Evolutionary conservation across 1,140 invertebrate species (phyloP).

Genomic region (Magallana gigas): DNA sequence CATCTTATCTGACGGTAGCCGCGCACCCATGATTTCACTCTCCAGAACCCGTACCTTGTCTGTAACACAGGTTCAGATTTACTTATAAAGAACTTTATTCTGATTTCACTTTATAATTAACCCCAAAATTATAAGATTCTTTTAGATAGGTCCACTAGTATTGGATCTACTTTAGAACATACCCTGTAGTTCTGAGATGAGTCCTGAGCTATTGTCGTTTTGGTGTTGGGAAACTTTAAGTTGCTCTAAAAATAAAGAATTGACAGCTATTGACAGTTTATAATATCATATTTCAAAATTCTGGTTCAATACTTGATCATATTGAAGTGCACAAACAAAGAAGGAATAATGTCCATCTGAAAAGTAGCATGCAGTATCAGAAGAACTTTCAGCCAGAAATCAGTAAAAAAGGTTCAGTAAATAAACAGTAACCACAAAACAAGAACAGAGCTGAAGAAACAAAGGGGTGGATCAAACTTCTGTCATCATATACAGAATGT

Average conservation of each 20-base stretch:
- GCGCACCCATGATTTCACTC: conserved; percentile 56
- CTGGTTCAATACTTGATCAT: too few relatives aligned
- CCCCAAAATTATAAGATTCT: too few relatives aligned
- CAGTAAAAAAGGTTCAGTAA: neutral
- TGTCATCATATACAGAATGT: neutral
- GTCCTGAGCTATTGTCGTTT: conserved; percentile 73
- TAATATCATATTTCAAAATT: too few relatives aligned
- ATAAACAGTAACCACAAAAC: conserved; percentile 22
- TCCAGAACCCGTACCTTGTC: conserved; percentile 63
- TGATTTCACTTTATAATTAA: neutral
- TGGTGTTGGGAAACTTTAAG: conserved; percentile 75
- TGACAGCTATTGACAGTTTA: neutral
- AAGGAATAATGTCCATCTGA: neutral
- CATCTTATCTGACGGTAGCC: conserved; percentile 57
- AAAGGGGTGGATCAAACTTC: conserved; percentile 16
- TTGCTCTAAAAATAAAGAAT: conserved; percentile 69
- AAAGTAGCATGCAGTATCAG: neutral
- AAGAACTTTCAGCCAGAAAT: conserved; percentile 23
- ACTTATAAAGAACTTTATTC: neutral
- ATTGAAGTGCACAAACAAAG: too few relatives aligned
- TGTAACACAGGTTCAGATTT: conserved; percentile 42
- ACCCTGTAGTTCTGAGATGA: conserved; percentile 72
- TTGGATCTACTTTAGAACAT: neutral
- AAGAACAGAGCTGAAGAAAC: neutral
- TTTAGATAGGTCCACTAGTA: too few relatives aligned